Evolutionary conservation across 1,140 invertebrate species (phyloP).

Genomic region (Papilio helenus): DNA sequence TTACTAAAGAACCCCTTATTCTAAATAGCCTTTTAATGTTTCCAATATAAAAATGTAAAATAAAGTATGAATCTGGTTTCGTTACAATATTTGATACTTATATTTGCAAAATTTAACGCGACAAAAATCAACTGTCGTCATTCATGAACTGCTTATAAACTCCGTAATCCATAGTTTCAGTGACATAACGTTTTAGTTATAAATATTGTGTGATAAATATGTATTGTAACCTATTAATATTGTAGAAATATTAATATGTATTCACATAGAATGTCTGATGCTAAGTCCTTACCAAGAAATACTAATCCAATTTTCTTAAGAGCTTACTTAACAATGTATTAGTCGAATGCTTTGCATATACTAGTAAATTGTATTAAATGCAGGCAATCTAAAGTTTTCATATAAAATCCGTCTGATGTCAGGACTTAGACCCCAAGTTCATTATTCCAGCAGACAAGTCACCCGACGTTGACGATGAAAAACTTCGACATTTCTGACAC

Average conservation of each 20-base stretch:
- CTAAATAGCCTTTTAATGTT: background rate
- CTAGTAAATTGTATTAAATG: background rate
- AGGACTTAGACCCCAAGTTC: background rate
- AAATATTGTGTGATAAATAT: background rate
- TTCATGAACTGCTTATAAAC: background rate
- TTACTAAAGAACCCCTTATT: background rate
- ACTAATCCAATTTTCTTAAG: slow-evolving; percentile 26
- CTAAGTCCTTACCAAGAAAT: background rate
- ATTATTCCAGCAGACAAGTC: slow-evolving; percentile 20
- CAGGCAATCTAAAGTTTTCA: background rate
- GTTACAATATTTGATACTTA: too few relatives aligned
- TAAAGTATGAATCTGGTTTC: too few relatives aligned
- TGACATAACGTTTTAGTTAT: background rate
- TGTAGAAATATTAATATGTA: background rate
- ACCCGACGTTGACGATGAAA: background rate
- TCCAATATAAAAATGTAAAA: background rate
- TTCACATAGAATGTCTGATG: slow-evolving; percentile 5
- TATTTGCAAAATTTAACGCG: background rate
- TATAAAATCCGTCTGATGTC: background rate
- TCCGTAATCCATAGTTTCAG: background rate
- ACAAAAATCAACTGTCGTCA: background rate
- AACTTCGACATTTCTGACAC: background rate
- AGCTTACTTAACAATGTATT: background rate
- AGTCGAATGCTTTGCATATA: background rate
- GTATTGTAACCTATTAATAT: background rate